Percentiles rank a stretch among this genome's conserved stretches.
These are phyloP conservation scores for Harpagoxenus sublaevis DNA, from an alignment of 2,888 invertebrate species.

Conservation along the genomic window DNA sequence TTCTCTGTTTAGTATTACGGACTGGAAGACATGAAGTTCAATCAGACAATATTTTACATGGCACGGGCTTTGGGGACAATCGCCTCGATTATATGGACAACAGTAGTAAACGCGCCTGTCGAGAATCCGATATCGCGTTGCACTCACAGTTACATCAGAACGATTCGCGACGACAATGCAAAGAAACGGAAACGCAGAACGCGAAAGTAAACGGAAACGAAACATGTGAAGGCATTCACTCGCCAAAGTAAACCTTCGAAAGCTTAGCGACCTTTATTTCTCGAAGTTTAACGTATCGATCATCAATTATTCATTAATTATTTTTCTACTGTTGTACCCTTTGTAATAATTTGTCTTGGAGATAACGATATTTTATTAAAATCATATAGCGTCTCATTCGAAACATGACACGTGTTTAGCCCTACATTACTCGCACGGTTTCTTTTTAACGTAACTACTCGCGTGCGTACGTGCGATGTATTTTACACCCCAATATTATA, in stretches of 20 bases:
- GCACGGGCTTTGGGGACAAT: conserved; percentile 80
- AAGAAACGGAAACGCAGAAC: conserved; percentile 33
- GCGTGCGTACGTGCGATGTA: too few relatives aligned
- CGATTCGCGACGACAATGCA: not conserved
- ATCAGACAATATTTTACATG: conserved; percentile 81
- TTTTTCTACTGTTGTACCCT: not conserved
- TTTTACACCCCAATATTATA: too few relatives aligned
- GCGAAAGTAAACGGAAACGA: conserved; percentile 56
- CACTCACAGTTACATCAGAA: conserved; percentile 74
- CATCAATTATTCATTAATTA: not conserved
- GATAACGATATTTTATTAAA: not conserved
- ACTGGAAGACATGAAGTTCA: conserved; percentile 81
- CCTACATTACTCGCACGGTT: too few relatives aligned
- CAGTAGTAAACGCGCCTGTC: conserved; percentile 77
- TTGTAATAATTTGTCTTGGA: not conserved
- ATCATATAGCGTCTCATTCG: not conserved
- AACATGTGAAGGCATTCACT: not conserved
- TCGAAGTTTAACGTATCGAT: not conserved
- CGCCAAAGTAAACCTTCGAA: not conserved
- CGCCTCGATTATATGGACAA: conserved; percentile 82
- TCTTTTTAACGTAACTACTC: too few relatives aligned
- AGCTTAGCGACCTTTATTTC: not conserved
- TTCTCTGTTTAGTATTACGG: conserved; percentile 76
- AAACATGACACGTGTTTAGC: not conserved
- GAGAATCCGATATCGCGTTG: conserved; percentile 79